Evolutionary conservation across 1,140 invertebrate genomes (phyloP), one percentile per base, ranked within the genome.

Genomic region (Eriocheir sinensis): DNA sequence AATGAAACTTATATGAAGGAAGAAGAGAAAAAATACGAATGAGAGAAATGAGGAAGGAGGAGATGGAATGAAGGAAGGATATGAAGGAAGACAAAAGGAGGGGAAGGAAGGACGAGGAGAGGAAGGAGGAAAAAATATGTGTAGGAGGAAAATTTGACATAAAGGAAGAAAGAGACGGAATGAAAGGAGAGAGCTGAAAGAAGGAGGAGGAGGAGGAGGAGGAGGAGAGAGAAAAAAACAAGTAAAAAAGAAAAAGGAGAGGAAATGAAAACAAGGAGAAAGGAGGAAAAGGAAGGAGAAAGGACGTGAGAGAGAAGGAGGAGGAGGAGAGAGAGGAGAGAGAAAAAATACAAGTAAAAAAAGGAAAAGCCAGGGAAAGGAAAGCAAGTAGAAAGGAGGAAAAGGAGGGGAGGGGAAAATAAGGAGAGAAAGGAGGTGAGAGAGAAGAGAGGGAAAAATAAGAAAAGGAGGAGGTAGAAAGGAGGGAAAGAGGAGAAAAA

Each of bases 201-300:
- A 48, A 48, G 44, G 15, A 48, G 15, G 15, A 48, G 4, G 15
- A 30, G 80, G 27, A 30, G 27, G 27, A 8, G 80, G 4, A 8
- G 3, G 34, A 8, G n/a, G 34, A 6, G n/a, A 15, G 60, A 72
- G 12, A n/a, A 72, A n/a, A n/a, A 83, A n/a, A 38, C 12, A 34
- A n/a, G 30, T 9, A 83, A n/a, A 38, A n/a, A 83, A n/a, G n/a
- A n/a, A 83, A n/a, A 83, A n/a, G n/a, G 36, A 38, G 81, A 83
- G 81, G n/a, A n/a, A 38, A n/a, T 21, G 36, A 38, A n/a, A 83
- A n/a, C 15, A n/a, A 38, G 36, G 81, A 83, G 81, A 38, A n/a
- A 38, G 81, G 30, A n/a, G n/a, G 36, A 38, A n/a, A 83, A n/a
- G n/a, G 36, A 83, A n/a, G 30, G 36, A 38, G 36, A 38, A n/a